Conservation (phyloP, 2,113 vertebrate genomes). For the Lota lota region DNA sequence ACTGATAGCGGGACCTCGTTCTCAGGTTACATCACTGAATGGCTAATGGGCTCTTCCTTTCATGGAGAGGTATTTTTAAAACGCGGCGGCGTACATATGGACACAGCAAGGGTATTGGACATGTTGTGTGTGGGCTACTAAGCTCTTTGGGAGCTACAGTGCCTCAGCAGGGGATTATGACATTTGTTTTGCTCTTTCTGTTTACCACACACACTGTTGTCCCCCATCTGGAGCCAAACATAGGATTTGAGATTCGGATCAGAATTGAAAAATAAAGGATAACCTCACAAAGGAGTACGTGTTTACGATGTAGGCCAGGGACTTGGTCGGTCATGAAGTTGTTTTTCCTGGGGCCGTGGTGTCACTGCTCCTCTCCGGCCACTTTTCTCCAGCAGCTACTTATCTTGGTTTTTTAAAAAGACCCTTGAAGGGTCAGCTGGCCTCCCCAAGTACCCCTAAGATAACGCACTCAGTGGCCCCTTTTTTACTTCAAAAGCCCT, state of each 20-base stretch:
- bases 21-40: constrained; percentile 49
- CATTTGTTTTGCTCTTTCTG: too few species aligned
- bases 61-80: constrained; percentile 47
- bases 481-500: constrained; percentile 32
- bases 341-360: constrained; percentile 16
- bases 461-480: constrained; percentile 44
- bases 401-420: constrained; percentile 62
- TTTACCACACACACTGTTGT: too few species aligned
- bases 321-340: constrained; percentile 1
- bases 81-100: constrained; percentile 19
- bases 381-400: constrained; percentile 22
- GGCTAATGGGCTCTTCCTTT: constrained; percentile 51
- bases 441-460: constrained; percentile 28
- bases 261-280: too few species aligned
- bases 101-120: neutral
- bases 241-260: too few species aligned
- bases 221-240: too few species aligned
- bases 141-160: too few species aligned
- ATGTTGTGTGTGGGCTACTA: neutral
- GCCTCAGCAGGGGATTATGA: too few species aligned
- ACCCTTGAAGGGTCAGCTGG: constrained; percentile 40
- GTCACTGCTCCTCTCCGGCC: constrained; percentile 26
- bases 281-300: too few species aligned
- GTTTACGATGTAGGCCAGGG: neutral
- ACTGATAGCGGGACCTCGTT: constrained; percentile 59